These are phyloP conservation scores for Chloropsis cyanopogon DNA, from an alignment of 2,113 vertebrate species.

Conservation along the genomic window DNA sequence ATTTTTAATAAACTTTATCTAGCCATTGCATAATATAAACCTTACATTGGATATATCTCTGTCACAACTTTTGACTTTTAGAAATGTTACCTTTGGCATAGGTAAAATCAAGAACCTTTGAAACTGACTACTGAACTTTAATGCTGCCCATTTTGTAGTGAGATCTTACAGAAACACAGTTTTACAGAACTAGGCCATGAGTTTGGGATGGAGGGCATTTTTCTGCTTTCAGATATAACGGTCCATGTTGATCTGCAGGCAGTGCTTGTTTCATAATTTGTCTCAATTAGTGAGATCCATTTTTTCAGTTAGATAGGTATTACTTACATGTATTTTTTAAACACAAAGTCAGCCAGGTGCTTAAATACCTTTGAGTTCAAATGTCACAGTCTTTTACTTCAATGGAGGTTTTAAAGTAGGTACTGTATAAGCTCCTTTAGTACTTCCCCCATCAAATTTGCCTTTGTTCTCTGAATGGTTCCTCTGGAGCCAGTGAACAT, in stretches of 20 bases:
- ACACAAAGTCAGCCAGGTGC: neutral
- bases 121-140: neutral
- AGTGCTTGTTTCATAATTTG: neutral
- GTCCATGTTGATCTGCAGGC: neutral
- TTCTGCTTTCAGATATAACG: neutral
- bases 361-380: neutral
- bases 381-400: neutral
- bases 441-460: neutral
- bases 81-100: neutral
- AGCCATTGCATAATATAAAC: neutral
- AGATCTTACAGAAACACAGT: neutral
- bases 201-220: neutral
- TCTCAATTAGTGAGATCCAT: neutral
- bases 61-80: neutral
- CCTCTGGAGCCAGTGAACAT: neutral
- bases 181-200: neutral
- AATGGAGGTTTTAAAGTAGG: neutral
- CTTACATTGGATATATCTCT: slow-evolving; percentile 23
- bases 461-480: neutral
- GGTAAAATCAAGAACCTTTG: neutral
- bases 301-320: neutral
- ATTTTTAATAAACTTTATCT: slow-evolving; percentile 72
- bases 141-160: neutral
- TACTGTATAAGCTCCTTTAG: neutral
- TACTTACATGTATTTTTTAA: neutral